Base-by-base conservation (phyloP, 2,113 vertebrate species). In the Platysternon megacephalum region DNA sequence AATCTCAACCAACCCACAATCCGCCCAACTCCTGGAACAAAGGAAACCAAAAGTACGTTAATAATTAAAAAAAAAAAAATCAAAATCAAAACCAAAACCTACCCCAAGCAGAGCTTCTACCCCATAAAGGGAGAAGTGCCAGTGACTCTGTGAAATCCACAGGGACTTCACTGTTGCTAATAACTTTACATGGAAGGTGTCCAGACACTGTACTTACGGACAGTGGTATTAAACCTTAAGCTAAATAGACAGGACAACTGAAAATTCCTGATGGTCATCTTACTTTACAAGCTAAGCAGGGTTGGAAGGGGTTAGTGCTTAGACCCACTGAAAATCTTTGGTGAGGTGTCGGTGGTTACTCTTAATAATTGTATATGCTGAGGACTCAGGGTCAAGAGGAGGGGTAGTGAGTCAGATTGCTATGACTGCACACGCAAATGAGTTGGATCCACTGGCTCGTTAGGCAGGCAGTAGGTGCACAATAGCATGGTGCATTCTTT, bases 21-120 rank as follows among this genome's bases (percentile, higher is more conserved):
- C 44, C 19, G 17, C 32, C 2, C 58, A 79, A 48, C 82, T 53
- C 68, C 86, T 76, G 29, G 32, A 51, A 76, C 48, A 49, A 52
- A 32, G 32, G 39, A 32, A 35, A 10, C 55, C 55, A 26, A 26
- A 56, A 56, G 55, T 26, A 56, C 24, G 26, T 28, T 56, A 11
- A 11, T 56, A 56, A 11, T 3, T 0, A 1, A 51, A 35, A 21
- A n/a, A n/a, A n/a, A n/a, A n/a, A n/a, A n/a, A n/a, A n/a, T n/a
- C n/a, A n/a, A n/a, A n/a, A 52, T 1, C 8, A 48, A 52, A 84
- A 1, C 11, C 35, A 42, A 16, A 51, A 2, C 22, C 13, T 2
- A 51, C 35, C 88, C 35, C 82, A 35, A 2, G 6, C 17, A 49
- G 26, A 22, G n/a, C 79, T 88, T n/a, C 28, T 88, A 11, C 51